phyloP scores from a whole-genome alignment of 2,113 vertebrate genomes.

The Cryptomyrus ogoouensis region DNA sequence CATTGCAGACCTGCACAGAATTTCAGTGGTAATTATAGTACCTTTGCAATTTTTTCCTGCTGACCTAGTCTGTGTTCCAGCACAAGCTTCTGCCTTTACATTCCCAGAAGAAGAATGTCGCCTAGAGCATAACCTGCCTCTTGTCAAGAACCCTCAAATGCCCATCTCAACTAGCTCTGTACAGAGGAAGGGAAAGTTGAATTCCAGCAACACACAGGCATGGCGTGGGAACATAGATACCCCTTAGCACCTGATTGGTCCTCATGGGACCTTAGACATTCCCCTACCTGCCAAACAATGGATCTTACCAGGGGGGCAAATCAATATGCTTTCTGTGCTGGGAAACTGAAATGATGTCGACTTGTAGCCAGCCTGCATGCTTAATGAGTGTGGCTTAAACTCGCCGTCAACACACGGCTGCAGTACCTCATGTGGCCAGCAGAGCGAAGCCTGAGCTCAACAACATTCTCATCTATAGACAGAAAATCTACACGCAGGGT shows the following conservation, averaged over 20 bases:
- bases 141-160: not conserved
- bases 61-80: not conserved
- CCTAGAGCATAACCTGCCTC: not conserved
- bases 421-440: not conserved
- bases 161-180: not conserved
- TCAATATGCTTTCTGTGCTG: not conserved
- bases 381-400: not conserved
- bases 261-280: not conserved
- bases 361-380: not conserved
- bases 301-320: not conserved
- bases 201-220: not conserved
- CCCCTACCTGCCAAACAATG: not conserved
- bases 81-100: not conserved
- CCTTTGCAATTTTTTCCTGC: not conserved
- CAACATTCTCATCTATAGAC: not conserved
- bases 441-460: not conserved
- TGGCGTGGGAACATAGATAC: not conserved
- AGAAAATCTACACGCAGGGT: not conserved
- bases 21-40: conserved; percentile 28
- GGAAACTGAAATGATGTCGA: not conserved
- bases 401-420: not conserved
- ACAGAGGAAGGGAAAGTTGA: not conserved
- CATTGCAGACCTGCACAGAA: not conserved
- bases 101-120: not conserved
- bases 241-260: not conserved